Evolutionary conservation across 2,113 vertebrate species (phyloP).

Genomic region (Bubo bubo): DNA sequence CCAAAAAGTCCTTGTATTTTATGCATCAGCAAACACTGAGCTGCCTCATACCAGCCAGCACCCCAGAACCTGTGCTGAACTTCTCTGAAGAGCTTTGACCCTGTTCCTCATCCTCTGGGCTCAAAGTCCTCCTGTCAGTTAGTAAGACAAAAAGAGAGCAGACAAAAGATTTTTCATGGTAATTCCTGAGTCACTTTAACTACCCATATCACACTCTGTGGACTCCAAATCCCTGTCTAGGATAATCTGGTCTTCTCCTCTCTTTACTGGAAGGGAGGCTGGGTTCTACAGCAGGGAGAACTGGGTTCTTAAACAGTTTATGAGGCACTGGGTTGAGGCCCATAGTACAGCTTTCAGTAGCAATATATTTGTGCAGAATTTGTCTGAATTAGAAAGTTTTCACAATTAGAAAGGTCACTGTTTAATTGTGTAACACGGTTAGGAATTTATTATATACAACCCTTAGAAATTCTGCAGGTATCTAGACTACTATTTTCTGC

Average conservation of each 20-base stretch:
- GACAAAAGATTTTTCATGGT: neutral
- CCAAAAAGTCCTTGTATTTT: neutral
- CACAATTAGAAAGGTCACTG: neutral
- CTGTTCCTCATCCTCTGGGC: neutral
- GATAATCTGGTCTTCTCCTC: neutral
- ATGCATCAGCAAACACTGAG: neutral
- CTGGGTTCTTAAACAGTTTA: neutral
- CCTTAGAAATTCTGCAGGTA: neutral
- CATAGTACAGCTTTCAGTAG: neutral
- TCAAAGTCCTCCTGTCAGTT: neutral
- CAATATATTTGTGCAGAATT: neutral
- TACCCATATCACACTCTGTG: neutral
- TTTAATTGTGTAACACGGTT: neutral
- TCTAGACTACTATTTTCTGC: neutral
- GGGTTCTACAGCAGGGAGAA: neutral
- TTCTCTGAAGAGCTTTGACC: neutral
- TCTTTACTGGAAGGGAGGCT: neutral
- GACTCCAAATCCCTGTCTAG: neutral
- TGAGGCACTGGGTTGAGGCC: neutral
- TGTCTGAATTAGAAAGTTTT: neutral
- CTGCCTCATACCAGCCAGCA: neutral
- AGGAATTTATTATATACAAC: neutral
- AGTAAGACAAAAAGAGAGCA: neutral
- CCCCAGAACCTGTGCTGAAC: neutral
- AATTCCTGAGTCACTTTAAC: neutral